Conservation (phyloP, 1,140 invertebrate genomes). For the Zophobas morio region DNA sequence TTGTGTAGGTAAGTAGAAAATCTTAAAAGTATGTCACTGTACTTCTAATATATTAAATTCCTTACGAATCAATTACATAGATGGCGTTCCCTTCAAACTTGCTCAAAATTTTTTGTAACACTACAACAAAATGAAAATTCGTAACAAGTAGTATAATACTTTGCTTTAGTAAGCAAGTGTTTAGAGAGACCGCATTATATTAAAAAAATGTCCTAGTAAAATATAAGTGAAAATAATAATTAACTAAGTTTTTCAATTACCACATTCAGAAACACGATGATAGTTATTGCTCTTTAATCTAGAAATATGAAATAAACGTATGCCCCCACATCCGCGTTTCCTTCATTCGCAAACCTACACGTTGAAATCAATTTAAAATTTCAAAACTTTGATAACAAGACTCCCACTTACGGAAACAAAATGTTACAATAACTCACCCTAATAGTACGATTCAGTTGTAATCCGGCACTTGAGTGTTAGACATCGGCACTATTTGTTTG, state of each 20-base stretch:
- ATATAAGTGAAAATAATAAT: neutral
- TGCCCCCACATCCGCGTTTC: neutral
- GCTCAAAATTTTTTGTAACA: too few species aligned
- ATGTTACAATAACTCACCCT: constrained; percentile 40
- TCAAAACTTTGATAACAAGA: constrained; percentile 27
- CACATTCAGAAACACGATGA: neutral
- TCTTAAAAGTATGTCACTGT: too few species aligned
- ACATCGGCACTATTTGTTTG: constrained; percentile 4
- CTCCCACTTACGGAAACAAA: neutral
- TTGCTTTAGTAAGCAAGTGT: too few species aligned
- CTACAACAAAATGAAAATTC: too few species aligned
- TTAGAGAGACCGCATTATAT: too few species aligned
- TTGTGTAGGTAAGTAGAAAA: too few species aligned
- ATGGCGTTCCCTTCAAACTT: too few species aligned
- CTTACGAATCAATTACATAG: too few species aligned
- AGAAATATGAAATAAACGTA: constrained; percentile 4
- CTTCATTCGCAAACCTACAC: constrained; percentile 24
- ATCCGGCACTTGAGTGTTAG: constrained; percentile 15
- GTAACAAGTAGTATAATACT: too few species aligned
- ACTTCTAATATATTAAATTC: too few species aligned
- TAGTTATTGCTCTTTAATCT: neutral
- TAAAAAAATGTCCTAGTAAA: too few species aligned
- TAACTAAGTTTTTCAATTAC: neutral
- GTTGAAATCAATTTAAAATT: constrained; percentile 17
- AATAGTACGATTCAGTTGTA: constrained; percentile 26